Evolutionary conservation across 1,140 invertebrate genomes (phyloP), one percentile per base, ranked within the genome.

Genomic region (Lucilia sericata): DNA sequence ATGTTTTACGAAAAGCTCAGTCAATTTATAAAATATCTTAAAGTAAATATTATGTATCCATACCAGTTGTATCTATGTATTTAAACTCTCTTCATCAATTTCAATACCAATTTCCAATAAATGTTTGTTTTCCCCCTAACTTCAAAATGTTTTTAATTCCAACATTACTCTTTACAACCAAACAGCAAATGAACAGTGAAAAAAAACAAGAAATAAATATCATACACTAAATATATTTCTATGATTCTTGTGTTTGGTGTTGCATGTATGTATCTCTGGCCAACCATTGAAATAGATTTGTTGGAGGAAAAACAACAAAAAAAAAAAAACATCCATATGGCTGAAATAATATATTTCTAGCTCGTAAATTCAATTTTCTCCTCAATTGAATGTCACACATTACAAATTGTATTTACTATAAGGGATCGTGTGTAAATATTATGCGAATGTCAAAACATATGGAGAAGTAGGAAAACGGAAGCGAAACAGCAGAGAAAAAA

Each of bases 311-410:
- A 13, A n/a, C n/a, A n/a, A n/a, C n/a, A n/a, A n/a, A 14, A 12
- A 25, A n/a, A 70, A 70, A 21, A 19, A 70, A 60, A 17, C 14
- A 30, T 60, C 12, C 14, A n/a, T 60, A n/a, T n/a, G 55, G 7
- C n/a, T 70, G 82, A 55, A 85, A 83, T 70, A 83, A 83, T 80
- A 83, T 74, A 83, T 82, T 83, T 81, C 30, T 47, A 30, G 25
- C 78, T 85, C 83, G 84, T 83, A 84, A 85, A 85, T 83, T 85
- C 84, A 84, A 85, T 85, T 85, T 85, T 83, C 84, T 82, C 47
- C 85, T 85, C 85, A 85, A 85, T 85, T 85, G 81, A 80, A 85
- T 85, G 83, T 83, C 85, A 85, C 84, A 85, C 85, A 84, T 85
- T 85, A 83, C 84, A 83, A 84, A 84, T 85, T 80, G 83, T 85